Conservation (phyloP, 2,113 vertebrate species). For the Scopus umbretta region DNA sequence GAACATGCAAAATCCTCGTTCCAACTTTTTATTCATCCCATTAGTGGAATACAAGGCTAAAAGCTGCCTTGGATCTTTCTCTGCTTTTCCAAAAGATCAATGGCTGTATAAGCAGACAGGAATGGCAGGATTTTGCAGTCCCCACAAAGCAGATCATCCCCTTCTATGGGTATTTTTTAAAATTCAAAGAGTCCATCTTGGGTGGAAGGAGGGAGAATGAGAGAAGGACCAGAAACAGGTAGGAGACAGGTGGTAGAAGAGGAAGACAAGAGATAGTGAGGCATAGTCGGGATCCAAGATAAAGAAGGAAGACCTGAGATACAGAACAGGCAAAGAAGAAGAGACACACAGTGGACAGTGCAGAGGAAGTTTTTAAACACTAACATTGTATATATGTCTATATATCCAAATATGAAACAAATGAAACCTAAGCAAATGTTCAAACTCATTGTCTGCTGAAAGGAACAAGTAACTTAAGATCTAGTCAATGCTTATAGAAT, state of each 20-base stretch:
- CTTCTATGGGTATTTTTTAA: not conserved
- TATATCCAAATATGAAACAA: not conserved
- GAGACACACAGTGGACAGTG: not conserved
- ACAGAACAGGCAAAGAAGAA: conserved; percentile 26
- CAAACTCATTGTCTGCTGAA: not conserved
- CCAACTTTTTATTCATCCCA: not conserved
- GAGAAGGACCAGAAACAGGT: conserved; percentile 36
- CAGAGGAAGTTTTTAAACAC: not conserved
- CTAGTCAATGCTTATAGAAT: not conserved
- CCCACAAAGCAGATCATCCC: not conserved
- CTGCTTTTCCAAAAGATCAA: not conserved
- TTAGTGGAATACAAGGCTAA: not conserved
- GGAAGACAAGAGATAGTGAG: conserved; percentile 35
- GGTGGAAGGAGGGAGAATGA: conserved; percentile 22
- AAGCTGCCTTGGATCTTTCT: not conserved
- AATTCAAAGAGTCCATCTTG: conserved; percentile 15
- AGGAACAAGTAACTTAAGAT: not conserved
- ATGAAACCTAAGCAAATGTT: not conserved
- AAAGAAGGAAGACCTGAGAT: conserved; percentile 43
- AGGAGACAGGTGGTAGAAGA: conserved; percentile 32
- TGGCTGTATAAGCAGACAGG: not conserved
- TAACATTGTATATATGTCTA: not conserved
- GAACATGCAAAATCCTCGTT: conserved; percentile 13
- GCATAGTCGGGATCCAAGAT: conserved; percentile 36
- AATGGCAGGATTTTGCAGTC: conserved; percentile 29